Conservation (phyloP, 1,140 invertebrate species). For the Euura lappo region DNA sequence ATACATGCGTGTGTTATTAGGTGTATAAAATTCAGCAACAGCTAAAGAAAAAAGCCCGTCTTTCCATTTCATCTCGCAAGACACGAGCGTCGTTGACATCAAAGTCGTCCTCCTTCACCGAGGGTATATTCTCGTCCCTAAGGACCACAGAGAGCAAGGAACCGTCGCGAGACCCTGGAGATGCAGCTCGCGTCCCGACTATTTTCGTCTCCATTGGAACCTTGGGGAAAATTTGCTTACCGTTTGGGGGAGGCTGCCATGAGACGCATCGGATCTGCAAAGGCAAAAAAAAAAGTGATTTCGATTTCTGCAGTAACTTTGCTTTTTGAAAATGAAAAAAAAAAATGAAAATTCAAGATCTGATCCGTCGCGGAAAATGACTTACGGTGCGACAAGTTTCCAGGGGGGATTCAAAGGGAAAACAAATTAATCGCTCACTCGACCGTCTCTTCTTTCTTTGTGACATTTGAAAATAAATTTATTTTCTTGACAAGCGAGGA, state of each 20-base stretch:
- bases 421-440: not conserved
- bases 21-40: not conserved
- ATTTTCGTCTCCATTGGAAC: constrained; percentile 4
- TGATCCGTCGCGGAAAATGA: too few species aligned
- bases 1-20: not conserved
- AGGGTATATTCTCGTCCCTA: not conserved
- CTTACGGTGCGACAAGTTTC: too few species aligned
- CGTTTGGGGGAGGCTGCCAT: not conserved
- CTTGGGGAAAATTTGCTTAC: not conserved
- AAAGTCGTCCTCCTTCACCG: not conserved
- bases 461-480: too few species aligned
- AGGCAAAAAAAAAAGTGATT: not conserved
- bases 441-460: not conserved
- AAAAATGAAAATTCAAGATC: too few species aligned
- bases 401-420: not conserved
- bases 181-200: constrained; percentile 2
- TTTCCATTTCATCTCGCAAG: not conserved
- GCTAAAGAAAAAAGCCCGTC: not conserved
- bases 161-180: not conserved
- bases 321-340: too few species aligned
- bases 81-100: not conserved
- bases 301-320: not conserved
- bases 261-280: not conserved
- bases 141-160: not conserved
- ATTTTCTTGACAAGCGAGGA: too few species aligned